Evolutionary conservation across 1,140 invertebrate species (phyloP), one percentile per base, ranked within the genome.

Genomic region (Stegodyphus dumicola): DNA sequence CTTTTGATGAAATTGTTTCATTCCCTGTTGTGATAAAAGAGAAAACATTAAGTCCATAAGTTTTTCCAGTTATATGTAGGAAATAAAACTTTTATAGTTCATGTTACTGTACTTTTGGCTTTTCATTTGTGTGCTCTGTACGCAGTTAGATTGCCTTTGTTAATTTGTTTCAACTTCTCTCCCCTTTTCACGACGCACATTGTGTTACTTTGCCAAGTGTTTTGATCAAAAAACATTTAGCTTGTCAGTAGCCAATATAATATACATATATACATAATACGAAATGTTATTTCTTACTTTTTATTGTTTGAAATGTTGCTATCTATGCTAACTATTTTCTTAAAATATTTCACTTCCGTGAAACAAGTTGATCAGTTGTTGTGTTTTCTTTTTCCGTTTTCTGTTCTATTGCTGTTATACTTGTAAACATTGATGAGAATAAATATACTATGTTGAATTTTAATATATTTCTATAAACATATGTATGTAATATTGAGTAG

Each of bases 11-110:
- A 51, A 64, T 15, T 71, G 81, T 85, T 85, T 85, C 81, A 85
- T 85, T 85, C 74, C 73, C 71, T 86, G 18, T 75, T 77, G 84
- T 86, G 84, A 86, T 78, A 78, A 86, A 86, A 86, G 75, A 86
- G 84, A 86, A 86, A 86, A 86, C 84, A 86, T 56, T 18, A 56
- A 85, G 17, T 86, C 84, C 56, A 65, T 52, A 86, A 78, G 74
- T 86, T 86, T 85, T 86, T 86, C 84, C 52, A 65, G 74, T 86
- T 86, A 86, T 71, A 77, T 73, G 84, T 86, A 86, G 84, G 73
- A 70, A 86, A 86, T 73, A 64, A 75, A 71, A 76, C 70, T 86
- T 86, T 73, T 86, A 86, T 86, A 86, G 84, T 77, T 78, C 84
- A 86, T 86, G 84, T 86, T 86, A 71, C 60, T 73, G 66, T 78